Base-by-base conservation (phyloP, 2,888 invertebrate species). In the Gryllus longicercus region DNA sequence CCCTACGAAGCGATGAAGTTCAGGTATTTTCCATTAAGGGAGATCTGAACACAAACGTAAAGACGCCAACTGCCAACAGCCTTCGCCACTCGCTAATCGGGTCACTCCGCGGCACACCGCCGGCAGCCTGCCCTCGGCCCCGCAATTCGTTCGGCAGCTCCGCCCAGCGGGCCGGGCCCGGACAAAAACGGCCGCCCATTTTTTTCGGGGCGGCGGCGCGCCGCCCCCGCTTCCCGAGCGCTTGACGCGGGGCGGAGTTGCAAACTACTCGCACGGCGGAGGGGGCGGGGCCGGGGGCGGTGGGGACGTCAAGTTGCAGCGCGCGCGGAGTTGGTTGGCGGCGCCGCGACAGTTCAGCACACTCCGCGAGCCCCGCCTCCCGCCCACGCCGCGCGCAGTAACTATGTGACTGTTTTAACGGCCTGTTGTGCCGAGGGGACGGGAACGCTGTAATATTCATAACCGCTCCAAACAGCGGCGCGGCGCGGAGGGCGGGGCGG, bases 351-450 rank as follows among this genome's bases (percentile, higher is more conserved):
- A 63, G 63, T n/a, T 63, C 16, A 18, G 63, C 63, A 63, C 63
- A 18, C 38, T 3, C 63, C 63, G 63, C 16, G 63, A 38, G 14
- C 63, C 1, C 63, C 63, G 63, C 16, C 63, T 8, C n/a, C 63
- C 63, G 14, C 63, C n/a, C 63, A 63, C 63, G n/a, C 63, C 14
- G 63, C 63, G 63, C n/a, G 14, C 63, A 14, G 63, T 63, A 63
- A 63, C 63, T 63, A 63, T 63, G 63, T 63, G 63, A 63, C 63
- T 63, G 63, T 63, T 63, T 63, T 63, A 63, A 63, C 63, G 63
- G 63, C 63, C 63, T 63, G 63, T 63, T 63, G 63, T 63, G n/a
- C 63, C 63, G 63, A 63, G 63, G 63, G 63, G 63, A 14, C n/a
- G 63, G 63, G 63, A 63, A 63, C 63, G 63, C 63, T 63, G 63